phyloP scores from a whole-genome alignment of 2,113 vertebrate genomes.

The Lophius piscatorius region DNA sequence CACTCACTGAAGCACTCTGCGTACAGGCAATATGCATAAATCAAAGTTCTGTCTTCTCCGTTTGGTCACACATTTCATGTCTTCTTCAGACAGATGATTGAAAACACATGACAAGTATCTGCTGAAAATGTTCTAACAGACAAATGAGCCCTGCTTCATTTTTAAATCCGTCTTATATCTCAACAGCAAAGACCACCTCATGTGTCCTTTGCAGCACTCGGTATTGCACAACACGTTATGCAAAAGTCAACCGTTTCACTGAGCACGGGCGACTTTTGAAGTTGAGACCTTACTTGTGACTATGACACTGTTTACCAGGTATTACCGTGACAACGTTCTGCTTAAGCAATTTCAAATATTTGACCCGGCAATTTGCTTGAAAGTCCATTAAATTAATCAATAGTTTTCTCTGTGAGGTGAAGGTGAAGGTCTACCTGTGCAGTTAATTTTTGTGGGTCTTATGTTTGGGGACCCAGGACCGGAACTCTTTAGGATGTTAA shows the following conservation, averaged over 20 bases:
- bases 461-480: not conserved
- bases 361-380: not conserved
- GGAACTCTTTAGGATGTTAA: not conserved
- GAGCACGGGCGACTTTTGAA: not conserved
- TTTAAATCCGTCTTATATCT: not conserved
- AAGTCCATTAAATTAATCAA: too few relatives aligned
- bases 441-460: too few relatives aligned
- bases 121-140: not conserved
- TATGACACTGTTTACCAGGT: not conserved
- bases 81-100: constrained; percentile 14
- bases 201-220: not conserved
- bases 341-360: not conserved
- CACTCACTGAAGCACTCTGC: constrained; percentile 5
- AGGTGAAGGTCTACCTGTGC: too few relatives aligned
- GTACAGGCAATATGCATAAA: not conserved
- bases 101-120: not conserved
- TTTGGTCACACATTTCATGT: constrained; percentile 16
- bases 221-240: not conserved
- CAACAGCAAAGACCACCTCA: not conserved
- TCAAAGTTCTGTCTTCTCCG: constrained; percentile 15
- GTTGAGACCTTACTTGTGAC: not conserved
- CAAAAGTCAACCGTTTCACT: not conserved
- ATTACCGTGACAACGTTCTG: not conserved
- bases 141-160: not conserved
- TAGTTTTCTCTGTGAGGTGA: too few relatives aligned